A percentile compares a stretch with the other conserved stretches of the same genome.
phyloP scores from a whole-genome alignment of 2,888 invertebrate genomes.

The Entomobrya proxima region DNA sequence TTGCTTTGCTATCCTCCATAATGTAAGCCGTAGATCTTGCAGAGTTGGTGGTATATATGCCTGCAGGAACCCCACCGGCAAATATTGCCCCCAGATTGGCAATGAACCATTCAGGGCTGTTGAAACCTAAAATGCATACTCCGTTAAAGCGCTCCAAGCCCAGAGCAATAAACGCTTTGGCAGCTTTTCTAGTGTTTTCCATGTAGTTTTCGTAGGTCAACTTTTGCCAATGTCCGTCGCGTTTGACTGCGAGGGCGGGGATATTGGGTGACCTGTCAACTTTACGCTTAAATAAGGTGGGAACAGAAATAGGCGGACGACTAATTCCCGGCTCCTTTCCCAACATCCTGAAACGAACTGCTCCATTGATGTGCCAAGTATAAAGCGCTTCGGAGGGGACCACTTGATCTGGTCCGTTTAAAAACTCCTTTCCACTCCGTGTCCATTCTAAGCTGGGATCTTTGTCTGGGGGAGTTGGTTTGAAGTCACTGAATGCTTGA shows the following conservation, averaged over 20 bases:
- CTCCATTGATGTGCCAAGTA: conserved; percentile 81
- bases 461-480: conserved; percentile 25
- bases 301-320: conserved; percentile 83
- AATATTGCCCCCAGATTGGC: conserved; percentile 89
- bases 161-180: conserved; percentile 90
- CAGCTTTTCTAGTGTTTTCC: conserved; percentile 84
- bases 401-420: conserved; percentile 83
- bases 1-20: conserved; percentile 85
- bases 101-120: conserved; percentile 92
- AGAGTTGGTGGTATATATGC: conserved; percentile 94
- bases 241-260: conserved; percentile 83
- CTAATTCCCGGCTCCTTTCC: conserved; percentile 78
- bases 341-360: conserved; percentile 82
- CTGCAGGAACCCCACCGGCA: conserved; percentile 85
- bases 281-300: conserved; percentile 83
- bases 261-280: conserved; percentile 83
- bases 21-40: conserved; percentile 90
- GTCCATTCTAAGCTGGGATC: conserved; percentile 73
- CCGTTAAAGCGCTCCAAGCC: conserved; percentile 88
- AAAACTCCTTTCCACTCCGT: conserved; percentile 62
- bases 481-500: not conserved
- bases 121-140: conserved; percentile 93
- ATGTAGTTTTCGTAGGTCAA: conserved; percentile 81
- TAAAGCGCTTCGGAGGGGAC: conserved; percentile 81
- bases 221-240: conserved; percentile 78